Evolutionary conservation across 2,888 invertebrate genomes (phyloP), one percentile per base, ranked within the genome.

Genomic region (Scaptomyza parva): DNA sequence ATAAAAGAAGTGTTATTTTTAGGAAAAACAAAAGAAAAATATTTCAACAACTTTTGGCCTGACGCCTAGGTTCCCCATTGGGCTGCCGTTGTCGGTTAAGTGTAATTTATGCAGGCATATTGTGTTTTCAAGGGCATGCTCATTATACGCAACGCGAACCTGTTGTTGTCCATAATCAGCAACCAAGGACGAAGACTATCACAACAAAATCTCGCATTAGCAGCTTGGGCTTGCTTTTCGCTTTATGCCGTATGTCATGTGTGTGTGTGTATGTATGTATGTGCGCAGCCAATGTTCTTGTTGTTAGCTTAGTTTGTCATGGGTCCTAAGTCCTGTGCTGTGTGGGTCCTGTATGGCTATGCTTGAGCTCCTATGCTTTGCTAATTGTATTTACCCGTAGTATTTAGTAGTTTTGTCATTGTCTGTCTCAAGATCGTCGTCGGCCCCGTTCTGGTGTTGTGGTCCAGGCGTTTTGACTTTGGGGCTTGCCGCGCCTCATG

Each of bases 41-140:
- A 28, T 44, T 50, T 57, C 55, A 62, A 43, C 59, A 50, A 54
- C 71, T 71, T 66, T 60, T 71, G 44, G 44, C 41, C 54, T 51
- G 54, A 76, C 72, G 71, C 61, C 54, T 76, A 72, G 40, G 59
- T 44, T 54, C 59, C 53, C 59, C 64, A 57, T 59, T 48, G 18
- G 44, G 22, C 33, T 28, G 20, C 26, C 28, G 24, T 18, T 40
- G 28, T n/a, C 24, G 37, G 33, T 33, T 73, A 61, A n/a, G 61
- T 44, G 83, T 87, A 71, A 83, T 82, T 88, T 83, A 82, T 87
- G 72, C 88, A 62, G 79, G 72, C 83, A 82, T 87, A 88, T 87
- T 88, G 79, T 78, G 64, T 86, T 86, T 83, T 83, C 88, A 83
- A 88, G 88, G 82, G 78, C 88, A 83, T 70, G 63, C 86, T 88